Percentiles rank a stretch among this genome's conserved stretches.
phyloP scores from a whole-genome alignment of 2,888 invertebrate species.

The Tachina grossa region DNA sequence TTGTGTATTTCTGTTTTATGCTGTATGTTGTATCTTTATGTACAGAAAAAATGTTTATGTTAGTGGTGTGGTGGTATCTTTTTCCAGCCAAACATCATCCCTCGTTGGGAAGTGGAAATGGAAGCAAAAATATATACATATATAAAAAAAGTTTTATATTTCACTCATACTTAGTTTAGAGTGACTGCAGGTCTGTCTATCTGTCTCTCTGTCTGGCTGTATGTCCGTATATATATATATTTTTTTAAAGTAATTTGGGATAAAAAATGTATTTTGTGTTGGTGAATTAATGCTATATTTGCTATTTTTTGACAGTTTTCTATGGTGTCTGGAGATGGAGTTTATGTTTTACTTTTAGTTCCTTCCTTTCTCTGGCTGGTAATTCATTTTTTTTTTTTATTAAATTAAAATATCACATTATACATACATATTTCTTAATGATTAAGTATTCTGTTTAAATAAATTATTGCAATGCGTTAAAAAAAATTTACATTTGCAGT shows the following conservation, averaged over 20 bases:
- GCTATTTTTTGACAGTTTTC: constrained; percentile 78
- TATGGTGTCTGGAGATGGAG: constrained; percentile 58
- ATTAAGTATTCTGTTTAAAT: constrained; percentile 40
- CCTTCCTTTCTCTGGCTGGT: constrained; percentile 10
- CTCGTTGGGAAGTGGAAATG: constrained; percentile 46
- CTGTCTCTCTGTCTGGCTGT: background rate
- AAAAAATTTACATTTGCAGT: constrained; percentile 37
- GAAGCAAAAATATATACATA: constrained; percentile 32
- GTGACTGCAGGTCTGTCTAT: background rate
- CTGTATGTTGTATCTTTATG: constrained; percentile 23
- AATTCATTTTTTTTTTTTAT: constrained; percentile 20
- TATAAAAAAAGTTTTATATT: constrained; percentile 78
- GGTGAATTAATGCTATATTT: constrained; percentile 79
- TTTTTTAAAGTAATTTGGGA: constrained; percentile 9
- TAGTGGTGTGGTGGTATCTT: constrained; percentile 23
- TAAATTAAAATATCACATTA: constrained; percentile 66
- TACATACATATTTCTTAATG: constrained; percentile 10
- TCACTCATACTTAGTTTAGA: constrained; percentile 74
- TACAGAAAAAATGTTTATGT: constrained; percentile 4
- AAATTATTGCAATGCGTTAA: constrained; percentile 46
- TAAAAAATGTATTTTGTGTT: constrained; percentile 51
- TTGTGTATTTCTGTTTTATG: constrained; percentile 50
- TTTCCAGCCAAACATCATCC: constrained; percentile 55
- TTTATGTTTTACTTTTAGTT: constrained; percentile 31
- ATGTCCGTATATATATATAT: background rate